Base-by-base conservation (phyloP, 2,888 invertebrate genomes). In the Mesorhabditis spiculigera region DNA sequence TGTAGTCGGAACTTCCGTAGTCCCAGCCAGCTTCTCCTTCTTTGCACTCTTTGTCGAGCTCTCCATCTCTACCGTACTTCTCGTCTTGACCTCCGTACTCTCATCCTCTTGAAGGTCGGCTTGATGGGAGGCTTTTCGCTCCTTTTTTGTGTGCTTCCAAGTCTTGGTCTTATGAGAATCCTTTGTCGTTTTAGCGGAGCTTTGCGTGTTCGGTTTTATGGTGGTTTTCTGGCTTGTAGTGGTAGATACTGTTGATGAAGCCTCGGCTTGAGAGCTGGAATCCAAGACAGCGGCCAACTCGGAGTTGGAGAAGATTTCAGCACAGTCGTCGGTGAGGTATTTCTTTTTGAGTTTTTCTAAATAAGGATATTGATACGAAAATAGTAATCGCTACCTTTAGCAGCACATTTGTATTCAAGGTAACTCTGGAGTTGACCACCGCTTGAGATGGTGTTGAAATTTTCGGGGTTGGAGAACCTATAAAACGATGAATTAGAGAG, bases 401-500 rank as follows among this genome's bases (percentile, higher is more conserved):
- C 77, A 13, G 78, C 79, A 67, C 85, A 85, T 13, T 75, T 77
- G 69, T 78, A 81, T 67, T 85, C 85, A 68, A 83, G 85, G 67
- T 85, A 85, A 67, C 81, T 81, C 66, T 71, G 73, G 44, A 63
- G 71, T 65, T 73, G 78, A 58, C 73, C 75, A 43, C 73, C 69
- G 67, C 75, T 72, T 5, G 80, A 78, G 13, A 82, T 77, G 68
- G 76, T 81, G 69, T 78, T 82, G 77, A 85, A 85, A 16, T 78
- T 75, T 50, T 85, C 81, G 2, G 85, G 82, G 67, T 82, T 80
- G 6, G 84, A 81, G 72, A 81, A 78, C 65, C 81, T 80, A 64
- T n/a, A 72, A 43, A 61, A 44, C 16, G 6, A 41, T 1, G 6
- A 50, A 28, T 62, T 68, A 4, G n/a, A n/a, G n/a, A n/a, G n/a